Evolutionary conservation across 2,797 vertebrate species (phyloP).

Genomic region (Sparus aurata): DNA sequence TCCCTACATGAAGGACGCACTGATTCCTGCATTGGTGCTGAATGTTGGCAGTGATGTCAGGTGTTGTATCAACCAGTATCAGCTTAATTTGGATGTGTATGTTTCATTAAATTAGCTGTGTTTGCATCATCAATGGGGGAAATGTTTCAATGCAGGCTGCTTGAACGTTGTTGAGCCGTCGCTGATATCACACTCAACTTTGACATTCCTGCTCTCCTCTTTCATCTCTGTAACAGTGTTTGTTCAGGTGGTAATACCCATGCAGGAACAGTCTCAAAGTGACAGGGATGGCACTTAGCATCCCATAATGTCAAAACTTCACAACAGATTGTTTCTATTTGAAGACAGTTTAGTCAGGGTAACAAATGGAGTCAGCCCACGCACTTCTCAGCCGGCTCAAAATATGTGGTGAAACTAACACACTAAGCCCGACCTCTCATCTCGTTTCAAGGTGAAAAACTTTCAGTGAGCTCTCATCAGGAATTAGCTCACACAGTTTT

Average conservation of each 20-base stretch:
- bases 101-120: not conserved
- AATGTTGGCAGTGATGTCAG: not conserved
- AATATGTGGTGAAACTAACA: slow-evolving; percentile 10
- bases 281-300: not conserved
- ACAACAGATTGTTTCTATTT: slow-evolving; percentile 14
- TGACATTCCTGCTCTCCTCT: not conserved
- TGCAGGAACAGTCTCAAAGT: slow-evolving; percentile 1
- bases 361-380: not conserved
- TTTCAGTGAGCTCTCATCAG: slow-evolving; percentile 48
- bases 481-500: slow-evolving; percentile 46
- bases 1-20: not conserved
- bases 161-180: not conserved
- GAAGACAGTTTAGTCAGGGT: slow-evolving; percentile 32
- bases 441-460: slow-evolving; percentile 58
- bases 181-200: not conserved
- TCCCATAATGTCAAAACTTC: slow-evolving; percentile 30
- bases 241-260: not conserved
- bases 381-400: slow-evolving; percentile 15
- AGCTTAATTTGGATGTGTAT: not conserved
- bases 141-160: not conserved
- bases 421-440: slow-evolving; percentile 14
- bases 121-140: slow-evolving; percentile 1
- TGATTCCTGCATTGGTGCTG: not conserved
- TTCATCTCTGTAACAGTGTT: not conserved
- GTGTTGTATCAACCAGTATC: not conserved